Evolutionary conservation across 2,113 vertebrate genomes (phyloP).

Genomic region (Crotalus viridis): DNA sequence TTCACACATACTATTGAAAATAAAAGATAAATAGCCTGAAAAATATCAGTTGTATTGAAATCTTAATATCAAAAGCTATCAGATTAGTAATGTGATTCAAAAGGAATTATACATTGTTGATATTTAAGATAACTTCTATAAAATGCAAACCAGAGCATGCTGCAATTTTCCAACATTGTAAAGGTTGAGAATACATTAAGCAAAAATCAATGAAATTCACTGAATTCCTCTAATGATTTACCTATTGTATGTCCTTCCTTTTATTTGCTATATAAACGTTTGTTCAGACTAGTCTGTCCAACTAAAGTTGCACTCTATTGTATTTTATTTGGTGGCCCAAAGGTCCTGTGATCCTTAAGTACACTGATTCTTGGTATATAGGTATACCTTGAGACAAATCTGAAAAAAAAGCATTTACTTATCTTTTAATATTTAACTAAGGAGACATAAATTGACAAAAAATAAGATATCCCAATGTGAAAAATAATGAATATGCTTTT

Average conservation of each 20-base stretch:
- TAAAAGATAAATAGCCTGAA: background rate
- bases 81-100: background rate
- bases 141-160: background rate
- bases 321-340: background rate
- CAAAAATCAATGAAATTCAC: background rate
- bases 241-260: background rate
- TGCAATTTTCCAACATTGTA: background rate
- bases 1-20: background rate
- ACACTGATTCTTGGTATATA: background rate
- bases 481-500: slow-evolving; percentile 22
- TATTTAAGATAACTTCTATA: background rate
- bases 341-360: background rate
- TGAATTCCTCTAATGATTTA: background rate
- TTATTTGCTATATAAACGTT: background rate
- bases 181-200: background rate
- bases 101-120: background rate
- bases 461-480: background rate
- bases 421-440: slow-evolving; percentile 19
- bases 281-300: background rate
- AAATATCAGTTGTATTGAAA: background rate
- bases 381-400: slow-evolving; percentile 12
- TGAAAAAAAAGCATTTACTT: slow-evolving; percentile 20
- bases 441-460: background rate
- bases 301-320: background rate
- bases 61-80: background rate